Conservation (phyloP, 2,797 vertebrate species). For the Carcharodon carcharias region DNA sequence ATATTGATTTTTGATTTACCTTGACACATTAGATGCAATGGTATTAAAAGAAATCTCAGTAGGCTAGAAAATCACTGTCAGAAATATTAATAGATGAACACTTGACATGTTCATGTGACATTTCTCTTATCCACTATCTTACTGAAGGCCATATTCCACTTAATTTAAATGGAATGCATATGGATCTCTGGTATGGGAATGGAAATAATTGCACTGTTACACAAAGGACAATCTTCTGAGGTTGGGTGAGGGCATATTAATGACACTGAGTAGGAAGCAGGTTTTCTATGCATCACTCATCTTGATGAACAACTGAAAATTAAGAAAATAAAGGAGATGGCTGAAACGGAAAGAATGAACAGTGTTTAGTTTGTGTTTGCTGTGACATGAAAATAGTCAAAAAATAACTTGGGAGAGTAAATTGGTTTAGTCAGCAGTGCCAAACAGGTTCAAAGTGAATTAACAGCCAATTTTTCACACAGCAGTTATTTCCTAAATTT, state of each 20-base stretch:
- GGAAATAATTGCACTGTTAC: not conserved
- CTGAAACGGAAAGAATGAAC: not conserved
- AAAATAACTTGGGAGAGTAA: not conserved
- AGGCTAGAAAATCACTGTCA: not conserved
- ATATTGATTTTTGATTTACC: slow-evolving; percentile 15
- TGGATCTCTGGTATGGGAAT: not conserved
- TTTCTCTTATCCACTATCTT: not conserved
- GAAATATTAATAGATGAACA: not conserved
- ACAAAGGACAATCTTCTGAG: not conserved
- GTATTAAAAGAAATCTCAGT: not conserved
- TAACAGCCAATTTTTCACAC: no score
- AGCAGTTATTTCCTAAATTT: no score
- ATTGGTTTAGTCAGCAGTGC: not conserved
- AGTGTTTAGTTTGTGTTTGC: not conserved
- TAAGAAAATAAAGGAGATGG: not conserved
- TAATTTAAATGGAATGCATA: not conserved
- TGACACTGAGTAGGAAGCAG: not conserved
- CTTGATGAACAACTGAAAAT: not conserved
- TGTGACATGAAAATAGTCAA: not conserved
- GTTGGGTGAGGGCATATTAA: not conserved
- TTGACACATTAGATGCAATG: not conserved
- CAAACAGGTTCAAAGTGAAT: not conserved
- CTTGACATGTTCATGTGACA: not conserved
- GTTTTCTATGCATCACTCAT: not conserved
- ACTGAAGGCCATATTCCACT: not conserved